These are phyloP conservation scores for Lithobates pipiens DNA, from an alignment of 2,797 vertebrate genomes.

Conservation along the genomic window DNA sequence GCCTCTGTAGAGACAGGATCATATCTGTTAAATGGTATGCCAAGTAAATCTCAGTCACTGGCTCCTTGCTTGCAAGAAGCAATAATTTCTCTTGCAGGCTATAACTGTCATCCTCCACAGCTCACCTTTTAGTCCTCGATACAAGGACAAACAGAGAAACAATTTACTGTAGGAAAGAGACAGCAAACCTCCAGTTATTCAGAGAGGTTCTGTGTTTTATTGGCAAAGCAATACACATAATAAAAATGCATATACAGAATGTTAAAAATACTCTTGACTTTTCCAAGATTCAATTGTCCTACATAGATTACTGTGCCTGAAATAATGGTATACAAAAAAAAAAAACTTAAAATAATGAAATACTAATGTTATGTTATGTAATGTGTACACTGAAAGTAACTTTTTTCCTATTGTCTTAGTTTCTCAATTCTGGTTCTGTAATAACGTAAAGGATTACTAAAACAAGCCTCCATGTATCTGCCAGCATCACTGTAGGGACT, in stretches of 20 bases:
- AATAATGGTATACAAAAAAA: not conserved
- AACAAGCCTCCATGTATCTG: too few species aligned
- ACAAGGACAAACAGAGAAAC: constrained; percentile 51
- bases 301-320: not conserved
- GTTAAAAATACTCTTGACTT: not conserved
- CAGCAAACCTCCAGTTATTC: not conserved
- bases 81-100: constrained; percentile 37
- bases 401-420: too few species aligned
- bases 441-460: too few species aligned
- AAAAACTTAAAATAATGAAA: not conserved
- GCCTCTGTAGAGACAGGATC: constrained; percentile 37
- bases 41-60: constrained; percentile 43
- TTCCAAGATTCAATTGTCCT: not conserved
- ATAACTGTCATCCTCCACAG: constrained; percentile 36
- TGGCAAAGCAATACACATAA: constrained; percentile 4
- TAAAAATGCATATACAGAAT: constrained; percentile 6
- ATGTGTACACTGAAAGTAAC: too few species aligned
- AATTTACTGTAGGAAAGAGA: constrained; percentile 22
- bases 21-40: constrained; percentile 51
- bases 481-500: too few species aligned
- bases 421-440: too few species aligned
- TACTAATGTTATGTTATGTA: too few species aligned
- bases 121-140: constrained; percentile 44
- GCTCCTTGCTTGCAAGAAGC: constrained; percentile 43
- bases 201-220: constrained; percentile 17